These are phyloP conservation scores for Chlorodrepanis virens DNA, from an alignment of 2,113 vertebrate species.

Conservation along the genomic window DNA sequence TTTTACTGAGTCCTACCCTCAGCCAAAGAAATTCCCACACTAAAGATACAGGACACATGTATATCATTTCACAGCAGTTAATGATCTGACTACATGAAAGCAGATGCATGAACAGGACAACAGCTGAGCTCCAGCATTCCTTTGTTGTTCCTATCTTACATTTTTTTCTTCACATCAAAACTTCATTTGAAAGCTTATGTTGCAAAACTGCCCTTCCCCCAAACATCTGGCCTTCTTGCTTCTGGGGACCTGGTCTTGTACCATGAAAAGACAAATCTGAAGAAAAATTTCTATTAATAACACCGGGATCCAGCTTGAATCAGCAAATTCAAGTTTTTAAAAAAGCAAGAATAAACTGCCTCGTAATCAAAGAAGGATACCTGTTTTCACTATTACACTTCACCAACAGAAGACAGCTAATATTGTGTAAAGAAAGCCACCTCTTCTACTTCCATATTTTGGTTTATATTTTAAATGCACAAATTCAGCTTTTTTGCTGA, in stretches of 20 bases:
- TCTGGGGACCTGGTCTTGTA: not conserved
- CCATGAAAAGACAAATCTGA: not conserved
- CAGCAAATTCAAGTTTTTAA: not conserved
- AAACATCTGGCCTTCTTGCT: not conserved
- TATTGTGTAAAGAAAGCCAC: not conserved
- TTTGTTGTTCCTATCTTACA: not conserved
- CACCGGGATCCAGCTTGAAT: not conserved
- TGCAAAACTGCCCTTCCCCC: not conserved
- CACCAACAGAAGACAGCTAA: not conserved
- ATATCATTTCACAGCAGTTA: conserved; percentile 27
- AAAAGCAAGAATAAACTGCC: not conserved
- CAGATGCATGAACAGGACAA: conserved; percentile 29
- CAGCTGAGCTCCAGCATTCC: conserved; percentile 7
- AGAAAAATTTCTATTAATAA: not conserved
- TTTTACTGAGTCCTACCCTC: not conserved
- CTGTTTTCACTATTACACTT: not conserved
- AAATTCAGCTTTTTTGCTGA: not conserved
- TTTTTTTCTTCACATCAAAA: not conserved
- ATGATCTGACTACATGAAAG: conserved; percentile 21
- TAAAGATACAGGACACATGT: conserved; percentile 24
- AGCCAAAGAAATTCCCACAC: conserved; percentile 38
- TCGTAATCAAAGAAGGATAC: not conserved
- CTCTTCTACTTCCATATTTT: not conserved
- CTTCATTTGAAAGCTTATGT: not conserved
- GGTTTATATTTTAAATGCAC: not conserved